phyloP scores from a whole-genome alignment of 1,140 invertebrate genomes.

The Drosophila bocqueti region DNA sequence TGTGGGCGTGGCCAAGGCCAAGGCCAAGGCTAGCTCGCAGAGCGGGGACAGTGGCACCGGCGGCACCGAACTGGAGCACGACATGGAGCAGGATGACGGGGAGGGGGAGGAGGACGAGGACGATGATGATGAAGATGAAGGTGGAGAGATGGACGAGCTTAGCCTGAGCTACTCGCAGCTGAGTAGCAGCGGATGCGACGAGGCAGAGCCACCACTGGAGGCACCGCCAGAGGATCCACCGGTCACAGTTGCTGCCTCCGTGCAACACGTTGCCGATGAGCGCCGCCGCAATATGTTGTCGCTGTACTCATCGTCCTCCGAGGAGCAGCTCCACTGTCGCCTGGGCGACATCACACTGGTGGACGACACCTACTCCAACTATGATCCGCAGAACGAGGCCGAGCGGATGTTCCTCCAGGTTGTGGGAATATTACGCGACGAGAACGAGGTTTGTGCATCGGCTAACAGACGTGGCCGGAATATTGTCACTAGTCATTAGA shows the following conservation, averaged over 20 bases:
- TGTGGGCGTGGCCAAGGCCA: constrained; percentile 10
- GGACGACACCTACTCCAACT: constrained; percentile 81
- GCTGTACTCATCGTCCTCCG: constrained; percentile 72
- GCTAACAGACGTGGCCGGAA: constrained; percentile 36
- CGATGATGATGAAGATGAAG: constrained; percentile 64
- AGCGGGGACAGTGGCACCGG: constrained; percentile 81
- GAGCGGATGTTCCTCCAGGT: constrained; percentile 84
- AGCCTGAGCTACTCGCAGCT: constrained; percentile 79
- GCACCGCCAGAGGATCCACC: background rate
- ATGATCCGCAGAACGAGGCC: constrained; percentile 83
- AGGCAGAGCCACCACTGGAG: constrained; percentile 44
- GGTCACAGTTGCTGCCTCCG: constrained; percentile 10
- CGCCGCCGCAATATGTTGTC: constrained; percentile 66
- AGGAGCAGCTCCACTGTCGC: constrained; percentile 74
- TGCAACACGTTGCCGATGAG: constrained; percentile 56
- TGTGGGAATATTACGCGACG: constrained; percentile 84
- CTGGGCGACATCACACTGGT: constrained; percentile 83
- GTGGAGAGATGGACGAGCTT: constrained; percentile 59
- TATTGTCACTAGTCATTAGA: background rate
- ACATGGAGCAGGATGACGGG: constrained; percentile 67
- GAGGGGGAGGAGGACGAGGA: constrained; percentile 48
- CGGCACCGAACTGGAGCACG: constrained; percentile 80
- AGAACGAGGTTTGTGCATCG: constrained; percentile 83
- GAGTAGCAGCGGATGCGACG: constrained; percentile 79
- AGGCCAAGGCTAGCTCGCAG: constrained; percentile 71